These are phyloP conservation scores for Coturnix japonica DNA, from an alignment of 2,113 vertebrate genomes.

Conservation along the genomic window DNA sequence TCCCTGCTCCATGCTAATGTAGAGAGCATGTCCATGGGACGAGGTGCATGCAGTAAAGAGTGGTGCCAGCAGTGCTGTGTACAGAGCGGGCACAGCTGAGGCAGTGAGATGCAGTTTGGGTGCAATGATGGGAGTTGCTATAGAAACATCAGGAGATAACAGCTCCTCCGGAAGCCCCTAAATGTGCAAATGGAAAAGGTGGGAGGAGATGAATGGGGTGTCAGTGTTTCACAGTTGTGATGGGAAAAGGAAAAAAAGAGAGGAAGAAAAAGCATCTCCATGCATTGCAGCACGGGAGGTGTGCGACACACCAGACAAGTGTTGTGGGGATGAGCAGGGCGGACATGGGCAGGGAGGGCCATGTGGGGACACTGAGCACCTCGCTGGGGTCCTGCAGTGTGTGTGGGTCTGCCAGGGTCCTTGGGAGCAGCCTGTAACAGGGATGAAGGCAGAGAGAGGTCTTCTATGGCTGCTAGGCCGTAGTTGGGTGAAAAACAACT, in stretches of 20 bases:
- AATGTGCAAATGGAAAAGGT: background rate
- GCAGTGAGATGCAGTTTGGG: background rate
- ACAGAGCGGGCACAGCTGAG: background rate
- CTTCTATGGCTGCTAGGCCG: background rate
- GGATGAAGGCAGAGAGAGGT: too few species aligned
- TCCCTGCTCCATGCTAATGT: background rate
- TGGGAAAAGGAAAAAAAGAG: background rate
- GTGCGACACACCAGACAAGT: background rate
- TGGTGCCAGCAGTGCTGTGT: background rate
- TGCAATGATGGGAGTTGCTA: conserved; percentile 31
- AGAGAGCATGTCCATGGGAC: fast-evolving
- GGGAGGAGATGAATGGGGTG: background rate
- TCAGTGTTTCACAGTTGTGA: fast-evolving
- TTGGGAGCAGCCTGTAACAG: background rate
- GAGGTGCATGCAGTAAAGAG: background rate
- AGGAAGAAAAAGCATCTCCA: fast-evolving
- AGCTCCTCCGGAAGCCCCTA: background rate
- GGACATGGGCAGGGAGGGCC: background rate
- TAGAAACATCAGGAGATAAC: conserved; percentile 11
- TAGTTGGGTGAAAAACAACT: fast-evolving
- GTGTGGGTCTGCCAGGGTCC: background rate
- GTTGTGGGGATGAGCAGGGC: background rate
- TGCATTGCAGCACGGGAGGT: background rate
- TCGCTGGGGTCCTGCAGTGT: background rate
- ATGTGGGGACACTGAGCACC: background rate